Conservation (phyloP, 1,140 invertebrate genomes). For the Argopecten irradians region DNA sequence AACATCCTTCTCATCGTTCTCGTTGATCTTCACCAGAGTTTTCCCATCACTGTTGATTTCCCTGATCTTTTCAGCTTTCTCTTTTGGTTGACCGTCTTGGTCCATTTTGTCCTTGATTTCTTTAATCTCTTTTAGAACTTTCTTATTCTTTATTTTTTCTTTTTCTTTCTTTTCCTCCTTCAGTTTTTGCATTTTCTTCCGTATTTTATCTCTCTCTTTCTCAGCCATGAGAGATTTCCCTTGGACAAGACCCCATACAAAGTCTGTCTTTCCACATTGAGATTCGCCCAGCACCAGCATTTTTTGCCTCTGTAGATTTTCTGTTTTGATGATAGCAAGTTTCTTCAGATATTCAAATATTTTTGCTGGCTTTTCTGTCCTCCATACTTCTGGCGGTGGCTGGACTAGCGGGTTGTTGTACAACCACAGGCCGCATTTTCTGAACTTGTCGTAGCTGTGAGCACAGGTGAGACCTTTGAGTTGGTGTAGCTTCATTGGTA, state of each 20-base stretch:
- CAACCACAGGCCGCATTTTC: slow-evolving; percentile 75
- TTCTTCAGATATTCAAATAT: slow-evolving; percentile 75
- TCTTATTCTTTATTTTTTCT: slow-evolving; percentile 5
- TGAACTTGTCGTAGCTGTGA: slow-evolving; percentile 71
- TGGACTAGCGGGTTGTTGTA: slow-evolving; percentile 74
- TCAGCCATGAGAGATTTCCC: slow-evolving; percentile 61
- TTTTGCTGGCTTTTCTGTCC: slow-evolving; percentile 70
- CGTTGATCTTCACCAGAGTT: neutral
- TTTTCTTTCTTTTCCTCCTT: slow-evolving; percentile 26
- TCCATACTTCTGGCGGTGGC: slow-evolving; percentile 75
- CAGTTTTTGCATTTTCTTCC: neutral
- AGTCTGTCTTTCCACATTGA: slow-evolving; percentile 72
- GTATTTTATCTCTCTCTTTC: slow-evolving; percentile 50
- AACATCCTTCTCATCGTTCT: neutral
- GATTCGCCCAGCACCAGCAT: slow-evolving; percentile 71
- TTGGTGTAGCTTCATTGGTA: slow-evolving; percentile 71
- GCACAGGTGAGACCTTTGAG: slow-evolving; percentile 68
- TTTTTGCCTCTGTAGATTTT: slow-evolving; percentile 74
- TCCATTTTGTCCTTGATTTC: slow-evolving; percentile 11
- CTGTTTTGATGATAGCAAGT: slow-evolving; percentile 71
- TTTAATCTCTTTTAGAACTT: slow-evolving; percentile 12
- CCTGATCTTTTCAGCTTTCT: neutral
- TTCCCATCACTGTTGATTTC: neutral
- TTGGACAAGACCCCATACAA: slow-evolving; percentile 62
- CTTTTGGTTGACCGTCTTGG: neutral